Conservation (phyloP, 30 jellyfish, hydroid and myxozoan genomes). For the Aurelia aurita complex sp. Pacific region DNA sequence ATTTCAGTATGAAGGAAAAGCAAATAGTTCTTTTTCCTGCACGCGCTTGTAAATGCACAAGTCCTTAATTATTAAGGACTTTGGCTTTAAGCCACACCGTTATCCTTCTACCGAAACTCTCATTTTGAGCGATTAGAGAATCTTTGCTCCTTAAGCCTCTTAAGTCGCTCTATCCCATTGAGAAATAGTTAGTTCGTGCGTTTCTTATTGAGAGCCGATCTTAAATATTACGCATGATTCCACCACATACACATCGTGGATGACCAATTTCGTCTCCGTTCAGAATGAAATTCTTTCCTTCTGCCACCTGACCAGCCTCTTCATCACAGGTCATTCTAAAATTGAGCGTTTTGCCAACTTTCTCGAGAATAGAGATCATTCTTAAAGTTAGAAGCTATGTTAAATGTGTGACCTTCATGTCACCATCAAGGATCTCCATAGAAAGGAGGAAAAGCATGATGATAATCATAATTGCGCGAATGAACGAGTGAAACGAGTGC, state of each 20-base stretch:
- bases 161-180: slow-evolving; percentile 53
- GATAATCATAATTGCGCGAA: too few species aligned
- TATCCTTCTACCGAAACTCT: slow-evolving; percentile 43
- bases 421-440: too few species aligned
- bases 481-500: too few species aligned
- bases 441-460: too few species aligned
- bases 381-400: too few species aligned
- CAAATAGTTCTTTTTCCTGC: slow-evolving; percentile 14
- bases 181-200: slow-evolving; percentile 49
- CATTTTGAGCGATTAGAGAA: slow-evolving; percentile 52
- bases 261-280: slow-evolving; percentile 19
- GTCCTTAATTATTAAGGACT: slow-evolving; percentile 43
- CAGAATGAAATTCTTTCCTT: slow-evolving; percentile 28
- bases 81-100: slow-evolving; percentile 46
- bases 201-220: slow-evolving; percentile 50
- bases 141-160: slow-evolving; percentile 53
- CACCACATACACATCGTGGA: slow-evolving; percentile 24
- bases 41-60: slow-evolving; percentile 29
- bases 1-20: background rate
- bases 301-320: slow-evolving; percentile 24
- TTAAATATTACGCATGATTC: slow-evolving; percentile 45
- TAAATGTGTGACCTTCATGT: too few species aligned
- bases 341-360: background rate
- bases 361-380: too few species aligned
- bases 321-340: slow-evolving; percentile 33